These are phyloP conservation scores for Felis chaus DNA, from an alignment of 2,113 vertebrate species.

Conservation along the genomic window DNA sequence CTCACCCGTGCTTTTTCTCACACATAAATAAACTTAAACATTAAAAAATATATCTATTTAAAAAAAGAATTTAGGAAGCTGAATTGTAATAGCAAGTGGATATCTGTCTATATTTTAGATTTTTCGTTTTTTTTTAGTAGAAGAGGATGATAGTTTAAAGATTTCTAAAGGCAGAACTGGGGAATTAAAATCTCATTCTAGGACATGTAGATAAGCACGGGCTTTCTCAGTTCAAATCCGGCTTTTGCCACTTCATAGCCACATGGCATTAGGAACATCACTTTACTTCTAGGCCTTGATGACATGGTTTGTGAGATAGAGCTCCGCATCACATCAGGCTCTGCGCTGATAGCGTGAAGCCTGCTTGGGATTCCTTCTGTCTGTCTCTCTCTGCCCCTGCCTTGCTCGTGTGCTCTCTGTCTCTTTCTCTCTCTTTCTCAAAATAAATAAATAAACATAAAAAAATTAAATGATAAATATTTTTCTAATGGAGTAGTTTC, in stretches of 20 bases:
- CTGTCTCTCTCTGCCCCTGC: no score
- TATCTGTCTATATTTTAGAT: not conserved
- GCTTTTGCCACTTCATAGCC: not conserved
- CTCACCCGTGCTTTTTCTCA: no score
- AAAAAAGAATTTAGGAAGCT: not conserved
- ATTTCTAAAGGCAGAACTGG: not conserved
- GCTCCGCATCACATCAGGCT: no score
- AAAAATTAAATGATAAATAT: not conserved
- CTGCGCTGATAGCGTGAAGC: no score
- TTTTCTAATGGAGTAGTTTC: not conserved
- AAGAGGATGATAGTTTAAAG: not conserved
- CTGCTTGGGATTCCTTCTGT: no score
- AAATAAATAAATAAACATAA: no score
- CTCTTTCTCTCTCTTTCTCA: no score
- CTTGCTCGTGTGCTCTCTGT: no score
- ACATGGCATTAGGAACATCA: not conserved
- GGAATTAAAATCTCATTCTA: not conserved
- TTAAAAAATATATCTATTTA: no score
- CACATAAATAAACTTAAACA: no score
- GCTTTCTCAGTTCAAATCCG: not conserved
- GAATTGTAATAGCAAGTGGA: not conserved
- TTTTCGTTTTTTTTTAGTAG: not conserved
- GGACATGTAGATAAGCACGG: not conserved
- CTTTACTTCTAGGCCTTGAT: not conserved
- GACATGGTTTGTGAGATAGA: no score